Evolutionary conservation across 2,113 vertebrate species (phyloP).

Genomic region (sheep (Ovis aries)): DNA sequence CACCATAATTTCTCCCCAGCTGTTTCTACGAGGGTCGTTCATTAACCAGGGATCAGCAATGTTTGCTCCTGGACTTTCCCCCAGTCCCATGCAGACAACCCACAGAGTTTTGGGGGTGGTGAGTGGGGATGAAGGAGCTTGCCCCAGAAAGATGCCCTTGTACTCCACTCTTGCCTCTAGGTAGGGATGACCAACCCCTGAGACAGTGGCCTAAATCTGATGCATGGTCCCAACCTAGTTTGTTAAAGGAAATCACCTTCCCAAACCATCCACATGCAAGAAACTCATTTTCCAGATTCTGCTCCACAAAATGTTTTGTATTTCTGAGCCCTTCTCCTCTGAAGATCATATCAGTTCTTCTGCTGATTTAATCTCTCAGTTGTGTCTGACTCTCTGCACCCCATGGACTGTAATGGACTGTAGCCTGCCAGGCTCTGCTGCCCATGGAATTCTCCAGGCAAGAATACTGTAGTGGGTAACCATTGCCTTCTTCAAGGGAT

Average conservation of each 20-base stretch:
- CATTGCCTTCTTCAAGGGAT: not conserved
- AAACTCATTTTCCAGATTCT: not conserved
- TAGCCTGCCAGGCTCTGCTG: not conserved
- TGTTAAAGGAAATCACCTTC: not conserved
- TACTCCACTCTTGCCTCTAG: not conserved
- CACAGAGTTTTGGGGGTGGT: not conserved
- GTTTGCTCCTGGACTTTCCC: not conserved
- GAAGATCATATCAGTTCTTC: not conserved
- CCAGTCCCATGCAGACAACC: not conserved
- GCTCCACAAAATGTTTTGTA: not conserved
- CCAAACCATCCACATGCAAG: not conserved
- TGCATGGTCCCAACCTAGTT: not conserved
- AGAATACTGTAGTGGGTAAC: not conserved
- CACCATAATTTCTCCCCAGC: not conserved
- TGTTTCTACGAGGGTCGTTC: not conserved
- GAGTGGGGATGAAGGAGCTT: not conserved
- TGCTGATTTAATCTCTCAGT: not conserved
- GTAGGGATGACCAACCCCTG: not conserved
- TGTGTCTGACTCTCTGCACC: not conserved
- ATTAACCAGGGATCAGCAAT: not conserved
- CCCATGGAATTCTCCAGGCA: not conserved
- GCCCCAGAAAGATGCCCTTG: not conserved
- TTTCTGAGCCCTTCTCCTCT: not conserved
- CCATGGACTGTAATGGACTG: not conserved
- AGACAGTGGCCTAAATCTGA: not conserved